Conservation (phyloP, 37 sponge, comb jelly and placozoan species). For the Cladorhizidae sp. region DNA sequence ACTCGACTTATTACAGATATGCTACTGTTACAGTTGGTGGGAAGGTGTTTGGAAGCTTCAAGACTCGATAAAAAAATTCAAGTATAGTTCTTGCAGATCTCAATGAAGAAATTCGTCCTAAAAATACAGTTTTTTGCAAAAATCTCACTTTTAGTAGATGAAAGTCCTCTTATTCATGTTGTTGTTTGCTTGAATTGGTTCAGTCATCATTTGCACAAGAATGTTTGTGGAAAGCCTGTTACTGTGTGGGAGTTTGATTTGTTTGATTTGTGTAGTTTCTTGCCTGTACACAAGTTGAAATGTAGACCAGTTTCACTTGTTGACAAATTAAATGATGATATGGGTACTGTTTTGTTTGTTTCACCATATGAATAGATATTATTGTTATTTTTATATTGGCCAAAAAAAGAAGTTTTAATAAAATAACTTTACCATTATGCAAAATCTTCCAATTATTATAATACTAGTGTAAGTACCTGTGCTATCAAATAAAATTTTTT, state of each 20-base stretch:
- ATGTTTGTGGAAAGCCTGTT: conserved; percentile 4
- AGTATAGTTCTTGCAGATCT: no score
- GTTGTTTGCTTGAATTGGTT: no score
- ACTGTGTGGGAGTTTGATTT: conserved; percentile 10
- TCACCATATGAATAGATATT: neutral
- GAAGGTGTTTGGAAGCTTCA: neutral
- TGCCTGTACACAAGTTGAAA: neutral
- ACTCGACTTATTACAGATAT: conserved; percentile 2
- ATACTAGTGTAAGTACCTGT: no score
- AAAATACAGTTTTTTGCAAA: no score
- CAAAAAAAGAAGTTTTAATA: neutral
- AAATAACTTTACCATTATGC: neutral
- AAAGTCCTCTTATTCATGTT: no score
- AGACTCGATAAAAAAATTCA: no score
- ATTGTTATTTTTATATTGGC: neutral
- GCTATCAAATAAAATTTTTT: no score
- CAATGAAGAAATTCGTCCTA: no score
- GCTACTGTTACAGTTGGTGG: neutral
- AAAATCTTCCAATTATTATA: no score
- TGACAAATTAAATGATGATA: neutral
- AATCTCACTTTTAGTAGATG: no score
- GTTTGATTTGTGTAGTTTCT: no score
- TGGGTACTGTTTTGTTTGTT: conserved; percentile 2
- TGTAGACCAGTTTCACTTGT: conserved; percentile 3
- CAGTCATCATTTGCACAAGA: neutral